Conservation (phyloP, 2,888 invertebrate species). For the Meghimatium bilineatum region DNA sequence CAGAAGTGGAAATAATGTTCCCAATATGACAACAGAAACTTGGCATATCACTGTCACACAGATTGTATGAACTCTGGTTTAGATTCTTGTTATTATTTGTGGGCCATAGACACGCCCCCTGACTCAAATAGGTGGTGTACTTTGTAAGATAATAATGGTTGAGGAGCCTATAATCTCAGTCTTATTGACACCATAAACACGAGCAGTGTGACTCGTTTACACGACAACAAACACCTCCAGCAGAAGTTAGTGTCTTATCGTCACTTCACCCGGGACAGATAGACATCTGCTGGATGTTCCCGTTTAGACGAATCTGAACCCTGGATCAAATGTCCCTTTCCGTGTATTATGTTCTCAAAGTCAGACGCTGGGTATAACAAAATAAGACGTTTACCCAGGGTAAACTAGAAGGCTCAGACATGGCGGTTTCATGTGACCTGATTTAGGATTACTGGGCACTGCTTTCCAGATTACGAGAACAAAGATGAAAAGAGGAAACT, state of each 20-base stretch:
- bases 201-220: constrained; percentile 5
- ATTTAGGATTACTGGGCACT: background rate
- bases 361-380: background rate
- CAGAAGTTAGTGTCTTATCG: background rate
- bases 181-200: constrained; percentile 38
- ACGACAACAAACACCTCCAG: constrained; percentile 25
- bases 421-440: constrained; percentile 1
- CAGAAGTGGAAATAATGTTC: no score
- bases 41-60: no score
- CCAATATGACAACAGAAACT: no score
- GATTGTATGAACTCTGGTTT: no score
- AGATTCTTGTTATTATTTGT: no score
- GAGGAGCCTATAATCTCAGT: background rate
- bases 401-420: background rate
- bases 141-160: background rate
- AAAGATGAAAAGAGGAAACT: background rate
- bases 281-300: background rate
- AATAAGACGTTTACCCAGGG: constrained; percentile 12
- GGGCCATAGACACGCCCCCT: background rate
- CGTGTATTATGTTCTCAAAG: constrained; percentile 30
- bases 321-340: background rate
- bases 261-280: constrained; percentile 5
- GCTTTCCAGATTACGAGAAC: background rate
- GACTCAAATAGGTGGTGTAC: background rate
- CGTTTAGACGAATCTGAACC: constrained; percentile 1